These are phyloP conservation scores for Rhyacophila brunnea DNA, from an alignment of 1,140 invertebrate species.

Conservation along the genomic window DNA sequence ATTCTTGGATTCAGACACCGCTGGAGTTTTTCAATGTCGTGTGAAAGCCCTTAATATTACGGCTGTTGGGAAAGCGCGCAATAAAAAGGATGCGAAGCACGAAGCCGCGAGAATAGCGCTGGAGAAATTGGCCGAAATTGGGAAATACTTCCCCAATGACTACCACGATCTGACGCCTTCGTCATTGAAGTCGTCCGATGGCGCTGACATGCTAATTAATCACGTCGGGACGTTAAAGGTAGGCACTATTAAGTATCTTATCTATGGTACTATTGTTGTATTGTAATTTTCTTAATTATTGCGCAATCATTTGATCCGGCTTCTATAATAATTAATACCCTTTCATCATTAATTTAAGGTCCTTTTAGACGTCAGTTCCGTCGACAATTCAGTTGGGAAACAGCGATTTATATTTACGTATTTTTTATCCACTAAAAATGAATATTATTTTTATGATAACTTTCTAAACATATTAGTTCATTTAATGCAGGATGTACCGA, in stretches of 20 bases:
- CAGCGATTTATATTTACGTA: no score
- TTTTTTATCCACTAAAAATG: no score
- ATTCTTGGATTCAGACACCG: constrained; percentile 65
- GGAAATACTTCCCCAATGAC: constrained; percentile 12
- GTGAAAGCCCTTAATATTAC: constrained; percentile 42
- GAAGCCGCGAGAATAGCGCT: constrained; percentile 56
- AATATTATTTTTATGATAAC: no score
- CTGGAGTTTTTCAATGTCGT: constrained; percentile 65
- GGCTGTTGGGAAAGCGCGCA: constrained; percentile 59
- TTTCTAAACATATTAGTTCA: no score
- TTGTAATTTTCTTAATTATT: constrained; percentile 14
- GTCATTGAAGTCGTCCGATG: background rate
- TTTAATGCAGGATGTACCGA: no score
- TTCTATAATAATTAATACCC: no score
- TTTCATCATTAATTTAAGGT: no score
- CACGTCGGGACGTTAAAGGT: constrained; percentile 24
- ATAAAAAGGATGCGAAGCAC: constrained; percentile 75
- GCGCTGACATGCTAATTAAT: constrained; percentile 6
- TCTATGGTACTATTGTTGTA: constrained; percentile 1
- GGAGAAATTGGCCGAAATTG: constrained; percentile 12
- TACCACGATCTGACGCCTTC: constrained; percentile 10
- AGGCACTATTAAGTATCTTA: no score
- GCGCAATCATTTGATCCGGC: no score
- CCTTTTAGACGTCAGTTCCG: no score
- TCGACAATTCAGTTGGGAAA: no score